phyloP scores from a whole-genome alignment of 2,797 vertebrate genomes.

The Perodicticus potto region DNA sequence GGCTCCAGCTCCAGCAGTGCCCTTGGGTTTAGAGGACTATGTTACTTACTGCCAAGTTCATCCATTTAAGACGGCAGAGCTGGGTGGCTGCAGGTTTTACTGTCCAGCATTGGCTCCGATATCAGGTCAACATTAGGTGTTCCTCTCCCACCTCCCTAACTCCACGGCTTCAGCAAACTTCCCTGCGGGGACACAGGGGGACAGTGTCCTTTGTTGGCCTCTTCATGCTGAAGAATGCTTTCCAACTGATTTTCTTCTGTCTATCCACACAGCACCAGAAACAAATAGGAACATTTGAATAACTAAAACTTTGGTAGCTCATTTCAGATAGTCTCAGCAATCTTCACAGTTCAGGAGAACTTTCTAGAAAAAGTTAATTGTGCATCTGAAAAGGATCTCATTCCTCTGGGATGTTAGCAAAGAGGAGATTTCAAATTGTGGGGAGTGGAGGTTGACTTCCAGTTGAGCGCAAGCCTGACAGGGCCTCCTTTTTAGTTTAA shows the following conservation, averaged over 20 bases:
- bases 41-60: background rate
- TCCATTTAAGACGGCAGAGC: background rate
- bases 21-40: background rate
- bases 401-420: background rate
- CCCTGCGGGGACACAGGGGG: rapidly evolving
- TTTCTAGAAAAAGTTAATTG: conserved; percentile 40
- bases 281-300: background rate
- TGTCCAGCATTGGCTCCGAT: background rate
- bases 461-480: background rate
- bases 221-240: background rate
- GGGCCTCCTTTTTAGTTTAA: background rate
- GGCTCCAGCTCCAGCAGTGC: too few relatives aligned
- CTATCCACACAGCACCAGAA: background rate
- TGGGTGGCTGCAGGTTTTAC: rapidly evolving
- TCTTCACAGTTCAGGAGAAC: background rate
- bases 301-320: background rate
- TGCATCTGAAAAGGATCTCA: background rate
- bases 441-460: background rate
- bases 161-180: background rate
- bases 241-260: background rate
- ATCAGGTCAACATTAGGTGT: background rate
- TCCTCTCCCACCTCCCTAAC: background rate
- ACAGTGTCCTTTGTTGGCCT: background rate
- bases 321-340: background rate
- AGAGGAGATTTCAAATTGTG: background rate